Evolutionary conservation across 2,113 vertebrate genomes (phyloP), one percentile per base, ranked within the genome.

Genomic region (Scatophagus argus): DNA sequence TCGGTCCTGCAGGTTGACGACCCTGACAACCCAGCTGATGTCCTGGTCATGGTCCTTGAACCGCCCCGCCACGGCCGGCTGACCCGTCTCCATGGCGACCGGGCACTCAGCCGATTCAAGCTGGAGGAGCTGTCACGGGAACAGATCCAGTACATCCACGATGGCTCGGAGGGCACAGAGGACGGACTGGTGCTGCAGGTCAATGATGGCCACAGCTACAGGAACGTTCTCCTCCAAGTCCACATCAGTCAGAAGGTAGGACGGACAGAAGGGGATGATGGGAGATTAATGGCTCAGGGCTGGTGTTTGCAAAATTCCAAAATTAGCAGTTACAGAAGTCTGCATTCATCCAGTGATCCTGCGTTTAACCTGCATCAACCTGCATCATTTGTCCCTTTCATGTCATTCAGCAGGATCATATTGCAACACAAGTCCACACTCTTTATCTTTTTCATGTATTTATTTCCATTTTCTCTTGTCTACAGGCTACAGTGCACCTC

Each of bases 151-250:
- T 99, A 99, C 0, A 47, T 93, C 64, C 98, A 99, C 0, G 95
- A 97, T 8, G 95, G 96, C 66, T 95, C 94, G 0, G 71, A 91
- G 25, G 93, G 1, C n/a, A 2, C 46, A 0, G 90, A 94, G 0
- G 98, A 99, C 52, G 3, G 36, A 0, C n/a, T 73, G 1, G 86
- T 97, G 27, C 80, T 99, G 65, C 98, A 99, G 92, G 92, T 94
- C 74, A 97, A 85, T 0, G 98, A 99, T 3, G 97, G 97, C 0
- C 92, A 97, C 93, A 96, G 94, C 93, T 96, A 97, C 93, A 94
- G 69, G 84, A 99, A 98, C 61, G 1, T 98, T 54, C 94, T 98
- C 2, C 94, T 98, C 39, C 92, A 38, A 6, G 21, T 98, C 52
- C 92, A 82, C 61, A 85, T 95, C 41, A 61, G 55, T 52, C 93